phyloP scores from a whole-genome alignment of 30 jellyfish, hydroid and myxozoan species.

The Calvadosia cruxmelitensis region DNA sequence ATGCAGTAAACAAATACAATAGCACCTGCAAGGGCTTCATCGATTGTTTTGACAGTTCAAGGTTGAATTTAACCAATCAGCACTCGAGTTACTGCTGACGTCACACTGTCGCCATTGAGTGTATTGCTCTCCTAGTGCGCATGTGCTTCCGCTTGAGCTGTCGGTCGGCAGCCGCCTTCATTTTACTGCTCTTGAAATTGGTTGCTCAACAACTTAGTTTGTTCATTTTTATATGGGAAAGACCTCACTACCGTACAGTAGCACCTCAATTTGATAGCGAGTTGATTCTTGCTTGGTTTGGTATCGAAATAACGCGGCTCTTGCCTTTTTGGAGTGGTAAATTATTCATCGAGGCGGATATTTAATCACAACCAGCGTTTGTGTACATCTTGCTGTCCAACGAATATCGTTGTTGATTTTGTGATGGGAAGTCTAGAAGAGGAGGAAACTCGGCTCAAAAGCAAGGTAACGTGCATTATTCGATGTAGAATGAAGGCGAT shows the following conservation, averaged over 20 bases:
- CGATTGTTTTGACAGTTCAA: no score
- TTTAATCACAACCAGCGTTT: neutral
- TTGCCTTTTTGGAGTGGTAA: no score
- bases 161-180: slow-evolving; percentile 1
- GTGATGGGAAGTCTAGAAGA: neutral
- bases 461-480: neutral
- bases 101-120: no score
- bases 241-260: no score
- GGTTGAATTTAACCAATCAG: no score
- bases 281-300: neutral
- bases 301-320: no score
- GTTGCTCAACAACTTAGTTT: neutral
- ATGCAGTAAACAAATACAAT: no score
- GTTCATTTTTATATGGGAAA: neutral
- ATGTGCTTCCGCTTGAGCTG: neutral
- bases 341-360: neutral
- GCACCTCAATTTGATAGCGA: neutral
- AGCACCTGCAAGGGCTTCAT: no score
- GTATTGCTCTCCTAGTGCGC: neutral
- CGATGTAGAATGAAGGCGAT: no score
- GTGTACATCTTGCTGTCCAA: no score
- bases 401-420: no score
- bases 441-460: neutral
- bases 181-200: neutral
- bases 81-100: no score